Base-by-base conservation (phyloP, 2,888 invertebrate species). In the Rhagophthalmus giganteus region DNA sequence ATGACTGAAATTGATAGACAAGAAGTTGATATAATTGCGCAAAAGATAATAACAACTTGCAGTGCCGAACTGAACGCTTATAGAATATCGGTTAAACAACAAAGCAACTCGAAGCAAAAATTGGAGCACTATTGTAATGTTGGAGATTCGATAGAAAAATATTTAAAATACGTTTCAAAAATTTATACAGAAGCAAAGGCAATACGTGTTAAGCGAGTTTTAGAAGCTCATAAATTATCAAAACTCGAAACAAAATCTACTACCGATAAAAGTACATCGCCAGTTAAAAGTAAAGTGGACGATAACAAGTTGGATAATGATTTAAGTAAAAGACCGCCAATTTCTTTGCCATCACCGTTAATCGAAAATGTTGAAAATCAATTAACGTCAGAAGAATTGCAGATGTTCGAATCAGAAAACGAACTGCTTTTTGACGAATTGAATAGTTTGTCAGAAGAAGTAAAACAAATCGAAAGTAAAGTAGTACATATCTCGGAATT, bases 401-500 rank as follows among this genome's bases (percentile, higher is more conserved):
- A 95, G 74, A 86, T 95, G 82, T 91, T 94, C 73, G 92, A 95
- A 72, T 84, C 87, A 0, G 97, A 97, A 77, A 97, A 97, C 74
- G 82, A 87, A 44, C 87, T 88, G 59, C 76, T 97, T 6, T 87
- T 87, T 65, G 89, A 92, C 68, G 90, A 95, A 63, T 76, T 97
- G 34, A 94, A 92, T 70, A 90, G 86, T 47, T 79, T 94, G 68
- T 87, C 89, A 0, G 93, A 94, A 66, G 96, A 97, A 76, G 92
- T 96, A 0, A 86, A 85, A 71, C 90, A 88, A 71, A 91, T 93
- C 64, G 90, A 90, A 67, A 88, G 85, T 64, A 95, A 95, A 78
- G 95, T 99, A 0, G 86, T 95, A 0, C 94, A 96, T 70, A 96
- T 99, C 65, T 92, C 96, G 1, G 90, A 92, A 71, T 76, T 99